Evolutionary conservation across 2,113 vertebrate species (phyloP), one percentile per base, ranked within the genome.

Genomic region (Psammodynastes pulverulentus): DNA sequence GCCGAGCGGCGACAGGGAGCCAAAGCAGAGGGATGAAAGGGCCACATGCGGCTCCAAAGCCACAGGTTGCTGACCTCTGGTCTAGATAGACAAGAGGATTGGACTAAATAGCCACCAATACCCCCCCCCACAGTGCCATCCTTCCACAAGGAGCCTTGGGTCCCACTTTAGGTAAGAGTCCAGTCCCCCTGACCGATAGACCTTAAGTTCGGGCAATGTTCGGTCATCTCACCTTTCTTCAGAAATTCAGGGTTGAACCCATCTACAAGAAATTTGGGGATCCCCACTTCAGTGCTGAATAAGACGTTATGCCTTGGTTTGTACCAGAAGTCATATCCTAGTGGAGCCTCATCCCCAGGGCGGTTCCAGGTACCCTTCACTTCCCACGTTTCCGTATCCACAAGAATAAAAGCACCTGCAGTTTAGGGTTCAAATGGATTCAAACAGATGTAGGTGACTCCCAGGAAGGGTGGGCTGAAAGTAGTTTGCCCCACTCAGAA

Each of bases 271-370:
- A 92, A 94, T 91, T 97, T 98, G 0, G 98, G 98, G 0, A 97
- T 93, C 0, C 97, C 98, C 98, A 97, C 97, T n/a, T 98, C 98
- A 0, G 97, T 97, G 96, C 98, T 98, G 67, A 98, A 97, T 98
- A 98, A 97, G 93, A 98, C 98, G 0, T 98, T 98, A 94, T 98
- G 98, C 9, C 96, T 96, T 0, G 98, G 98, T 87, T 98, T 98
- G 96, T 98, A 98, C 98, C 98, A 98, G 96, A 98, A 98, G 94
- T 98, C 98, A 3, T 98, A 98, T 23, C 98, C 98, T 6, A 98
- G 98, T 0, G 97, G 97, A 0, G 96, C 97, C 0, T 96, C 96
- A 2, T 98, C 97, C 0, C 97, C 98, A 0, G 97, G 95, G 0
- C 92, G 95, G 93, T 98, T 98, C 98, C 98, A 98, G 96, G 98